Evolutionary conservation across 2,113 vertebrate genomes (phyloP), one percentile per base, ranked within the genome.

Genomic region (Sturnus vulgaris): DNA sequence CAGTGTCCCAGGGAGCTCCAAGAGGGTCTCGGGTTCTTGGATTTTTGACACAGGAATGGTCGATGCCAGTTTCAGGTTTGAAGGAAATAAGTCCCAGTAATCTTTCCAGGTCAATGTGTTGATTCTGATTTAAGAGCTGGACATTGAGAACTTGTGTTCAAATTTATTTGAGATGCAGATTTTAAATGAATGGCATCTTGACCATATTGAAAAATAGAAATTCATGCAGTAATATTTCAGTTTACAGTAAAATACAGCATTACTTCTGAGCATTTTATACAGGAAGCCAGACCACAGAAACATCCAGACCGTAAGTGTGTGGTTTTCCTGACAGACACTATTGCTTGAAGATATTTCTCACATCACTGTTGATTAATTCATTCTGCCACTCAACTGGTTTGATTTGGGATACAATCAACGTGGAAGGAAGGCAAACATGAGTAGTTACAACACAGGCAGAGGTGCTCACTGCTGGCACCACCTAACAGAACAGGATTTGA

Each of bases 181-280:
- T 93, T 97, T 96, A 75, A 93, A 77, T 87, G 69, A 70, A 81
- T 69, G 83, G 90, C 75, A 46, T 82, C 82, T 83, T 87, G 61
- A 86, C 91, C 79, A 49, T 52, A 52, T 53, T 97, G 77, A 98
- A 98, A 98, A 98, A 98, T 98, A 98, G 97, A 98, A 98, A 97
- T 88, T 89, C 98, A 98, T 98, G 98, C 98, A 98, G 95, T 95
- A 95, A n/a, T 97, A 87, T 96, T 95, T 97, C 88, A 96, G 97
- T 98, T 97, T 97, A 97, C 94, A 98, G 39, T 98, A 97, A 97
- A 94, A 90, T 97, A 98, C 97, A 98, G 77, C 70, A 11, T 94
- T 75, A 85, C 91, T 94, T 93, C 39, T 66, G 60, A 91, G 49
- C 11, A 46, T 88, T 92, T 95, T 82, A 59, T 96, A 98, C 93